Base-by-base conservation (phyloP, 1,140 invertebrate genomes). In the Littorina saxatilis region DNA sequence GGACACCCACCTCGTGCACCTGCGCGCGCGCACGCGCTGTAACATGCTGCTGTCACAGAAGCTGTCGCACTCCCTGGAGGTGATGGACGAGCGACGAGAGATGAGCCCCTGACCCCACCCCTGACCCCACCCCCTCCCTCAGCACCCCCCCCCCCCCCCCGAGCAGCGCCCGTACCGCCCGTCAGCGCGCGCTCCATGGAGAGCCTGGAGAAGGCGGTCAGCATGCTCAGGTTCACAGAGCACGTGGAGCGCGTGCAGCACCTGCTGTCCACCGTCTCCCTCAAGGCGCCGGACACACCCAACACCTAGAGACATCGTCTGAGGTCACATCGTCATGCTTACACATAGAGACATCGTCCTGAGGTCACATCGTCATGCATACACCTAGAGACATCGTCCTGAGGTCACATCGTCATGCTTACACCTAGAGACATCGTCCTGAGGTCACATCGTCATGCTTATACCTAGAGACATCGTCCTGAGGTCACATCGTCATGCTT, bases 181-280 rank as follows among this genome's bases (percentile, higher is more conserved):
- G 70, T 73, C 29, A 73, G 70, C 70, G 13, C 23, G 13, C 70
- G 70, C 7, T 73, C 70, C 70, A 73, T 73, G 70, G 70, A 73
- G 43, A 35, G 37, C 43, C 70, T 73, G 40, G 23, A 73, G 70
- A 73, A 39, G n/a, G 70, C 70, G 0, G 70, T 43, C 23, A 11
- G 23, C 20, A 43, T 73, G 40, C 70, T 73, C 7, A 39, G 43
- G 17, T 50, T 50, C 70, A 73, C 70, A 0, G 70, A 73, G 70
- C 70, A 73, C 70, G 70, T 50, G 70, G n/a, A 52, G 11, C 11
- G 1, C 20, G 70, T 73, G 2, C 70, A 73, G 40, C 70, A 73
- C n/a, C 70, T 73, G 70, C 43, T 73, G 4, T 50, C 40, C n/a
- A 50, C 70, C 7, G 70, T 73, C 29, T 72, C 68, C 23, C 3